Evolutionary conservation across 2,797 vertebrate species (phyloP).

Genomic region (Pelodytes ibericus): DNA sequence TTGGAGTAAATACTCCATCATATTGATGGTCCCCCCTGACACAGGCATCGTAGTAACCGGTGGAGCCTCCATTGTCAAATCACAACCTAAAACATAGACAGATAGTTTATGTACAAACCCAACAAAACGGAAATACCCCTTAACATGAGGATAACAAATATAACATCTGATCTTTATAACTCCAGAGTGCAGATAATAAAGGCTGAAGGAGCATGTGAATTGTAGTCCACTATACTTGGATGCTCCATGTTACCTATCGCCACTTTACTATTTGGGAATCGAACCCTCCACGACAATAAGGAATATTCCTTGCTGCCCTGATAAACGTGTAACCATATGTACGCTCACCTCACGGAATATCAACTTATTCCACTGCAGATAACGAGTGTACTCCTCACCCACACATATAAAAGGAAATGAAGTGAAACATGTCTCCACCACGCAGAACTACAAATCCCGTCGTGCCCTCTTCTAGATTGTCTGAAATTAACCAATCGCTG

Average conservation of each 20-base stretch:
- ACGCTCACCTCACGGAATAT: no score
- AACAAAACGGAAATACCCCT: background rate
- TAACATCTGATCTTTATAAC: background rate
- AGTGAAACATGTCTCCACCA: background rate
- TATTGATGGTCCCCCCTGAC: constrained; percentile 91
- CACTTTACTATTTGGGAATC: no score
- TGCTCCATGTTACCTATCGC: no score
- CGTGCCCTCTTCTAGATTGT: no score
- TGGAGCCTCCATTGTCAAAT: constrained; percentile 88
- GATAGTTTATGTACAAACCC: background rate
- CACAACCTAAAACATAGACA: background rate
- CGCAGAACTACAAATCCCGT: background rate
- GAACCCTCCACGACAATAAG: no score
- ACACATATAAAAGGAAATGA: background rate
- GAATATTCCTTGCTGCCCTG: background rate
- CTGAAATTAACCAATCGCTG: no score
- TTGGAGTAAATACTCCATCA: constrained; percentile 96
- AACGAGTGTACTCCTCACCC: no score
- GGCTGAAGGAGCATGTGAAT: no score
- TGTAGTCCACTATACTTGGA: background rate
- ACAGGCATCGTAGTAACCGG: constrained; percentile 93
- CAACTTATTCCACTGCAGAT: no score
- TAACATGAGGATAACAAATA: background rate
- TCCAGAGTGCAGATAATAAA: no score
- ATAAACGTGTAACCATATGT: no score